phyloP scores from a whole-genome alignment of 1,140 invertebrate species.

The Watersipora subatra region DNA sequence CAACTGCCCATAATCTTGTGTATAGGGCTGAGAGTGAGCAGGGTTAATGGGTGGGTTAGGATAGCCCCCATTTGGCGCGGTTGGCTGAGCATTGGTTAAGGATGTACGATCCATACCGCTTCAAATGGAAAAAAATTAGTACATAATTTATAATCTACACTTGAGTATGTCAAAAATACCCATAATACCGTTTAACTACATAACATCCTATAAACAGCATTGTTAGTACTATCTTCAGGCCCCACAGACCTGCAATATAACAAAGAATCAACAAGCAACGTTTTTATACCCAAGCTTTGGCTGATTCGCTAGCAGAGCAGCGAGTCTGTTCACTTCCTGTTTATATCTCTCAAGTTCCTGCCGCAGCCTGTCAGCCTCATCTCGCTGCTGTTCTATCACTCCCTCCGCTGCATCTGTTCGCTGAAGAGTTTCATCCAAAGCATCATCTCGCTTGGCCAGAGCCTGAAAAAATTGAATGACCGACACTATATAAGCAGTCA shows the following conservation, averaged over 20 bases:
- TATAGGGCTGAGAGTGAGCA: not conserved
- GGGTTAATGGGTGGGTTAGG: not conserved
- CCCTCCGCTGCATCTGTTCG: not conserved
- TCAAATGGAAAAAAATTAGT: too few relatives aligned
- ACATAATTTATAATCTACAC: too few relatives aligned
- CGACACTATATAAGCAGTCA: too few relatives aligned
- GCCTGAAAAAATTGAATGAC: not conserved
- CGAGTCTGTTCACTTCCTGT: not conserved
- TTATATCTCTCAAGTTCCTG: not conserved
- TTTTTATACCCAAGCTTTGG: not conserved
- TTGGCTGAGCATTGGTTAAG: too few relatives aligned
- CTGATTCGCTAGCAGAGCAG: not conserved
- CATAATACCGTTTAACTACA: too few relatives aligned
- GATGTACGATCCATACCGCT: too few relatives aligned
- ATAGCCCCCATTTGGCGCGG: too few relatives aligned
- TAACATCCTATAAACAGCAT: too few relatives aligned
- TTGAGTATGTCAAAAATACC: too few relatives aligned
- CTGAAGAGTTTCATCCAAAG: not conserved
- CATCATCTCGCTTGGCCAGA: not conserved
- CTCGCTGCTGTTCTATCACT: not conserved
- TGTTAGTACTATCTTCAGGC: too few relatives aligned
- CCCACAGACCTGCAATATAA: too few relatives aligned
- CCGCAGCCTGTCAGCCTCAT: conserved; percentile 2
- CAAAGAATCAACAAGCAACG: too few relatives aligned
- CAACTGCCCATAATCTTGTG: not conserved